phyloP scores from a whole-genome alignment of 2,888 invertebrate genomes.

The Melitaea athalia region DNA sequence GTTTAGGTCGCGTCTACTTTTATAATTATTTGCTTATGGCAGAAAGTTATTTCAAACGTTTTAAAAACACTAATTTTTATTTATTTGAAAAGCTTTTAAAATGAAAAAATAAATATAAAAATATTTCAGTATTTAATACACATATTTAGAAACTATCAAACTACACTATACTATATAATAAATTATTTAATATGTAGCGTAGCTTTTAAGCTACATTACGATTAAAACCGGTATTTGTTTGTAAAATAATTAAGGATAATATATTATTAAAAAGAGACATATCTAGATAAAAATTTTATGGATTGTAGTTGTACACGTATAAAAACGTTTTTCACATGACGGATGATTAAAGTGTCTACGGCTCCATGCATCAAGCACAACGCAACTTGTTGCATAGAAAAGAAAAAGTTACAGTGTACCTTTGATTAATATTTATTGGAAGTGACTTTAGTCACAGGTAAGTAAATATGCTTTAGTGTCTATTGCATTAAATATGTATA shows the following conservation, averaged over 20 bases:
- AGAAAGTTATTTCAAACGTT: not conserved
- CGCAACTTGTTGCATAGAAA: conserved; percentile 44
- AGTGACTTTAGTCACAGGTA: too few species aligned
- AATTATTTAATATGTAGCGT: too few species aligned
- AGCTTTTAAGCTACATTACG: too few species aligned
- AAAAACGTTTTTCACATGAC: conserved; percentile 8
- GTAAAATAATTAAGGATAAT: too few species aligned
- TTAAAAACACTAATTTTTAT: not conserved
- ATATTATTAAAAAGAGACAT: not conserved
- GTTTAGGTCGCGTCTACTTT: not conserved
- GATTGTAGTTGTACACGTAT: not conserved
- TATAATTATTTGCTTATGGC: not conserved
- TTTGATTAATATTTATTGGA: not conserved
- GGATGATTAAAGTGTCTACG: conserved; percentile 18
- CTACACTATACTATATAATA: too few species aligned
- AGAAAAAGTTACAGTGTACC: conserved; percentile 38
- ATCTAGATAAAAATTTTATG: not conserved
- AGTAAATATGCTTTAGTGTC: too few species aligned
- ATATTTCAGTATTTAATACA: too few species aligned
- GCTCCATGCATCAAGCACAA: conserved; percentile 24
- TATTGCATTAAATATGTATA: too few species aligned
- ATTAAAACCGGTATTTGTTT: too few species aligned
- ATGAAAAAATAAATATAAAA: too few species aligned
- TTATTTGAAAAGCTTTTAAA: too few species aligned
- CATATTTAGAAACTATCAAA: too few species aligned